phyloP scores from a whole-genome alignment of 2,113 vertebrate genomes.

The Oenanthe melanoleuca region DNA sequence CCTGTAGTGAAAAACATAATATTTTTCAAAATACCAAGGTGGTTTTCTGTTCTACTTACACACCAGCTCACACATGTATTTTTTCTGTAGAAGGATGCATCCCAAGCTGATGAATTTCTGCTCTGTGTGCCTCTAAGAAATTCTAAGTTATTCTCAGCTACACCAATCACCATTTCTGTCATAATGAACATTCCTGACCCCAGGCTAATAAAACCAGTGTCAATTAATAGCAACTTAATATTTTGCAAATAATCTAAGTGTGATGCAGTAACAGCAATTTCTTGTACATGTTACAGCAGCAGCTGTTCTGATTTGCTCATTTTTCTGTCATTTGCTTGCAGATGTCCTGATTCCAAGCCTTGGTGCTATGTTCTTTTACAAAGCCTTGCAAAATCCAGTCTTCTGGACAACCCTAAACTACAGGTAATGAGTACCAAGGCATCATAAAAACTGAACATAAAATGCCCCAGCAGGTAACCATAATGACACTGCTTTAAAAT shows the following conservation, averaged over 20 bases:
- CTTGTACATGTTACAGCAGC: neutral
- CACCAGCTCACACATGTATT: accelerated
- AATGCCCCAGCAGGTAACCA: neutral
- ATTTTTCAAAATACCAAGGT: neutral
- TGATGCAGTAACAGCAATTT: neutral
- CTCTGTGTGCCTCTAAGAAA: neutral
- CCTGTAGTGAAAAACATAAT: neutral
- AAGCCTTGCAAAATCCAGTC: neutral
- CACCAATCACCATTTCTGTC: neutral
- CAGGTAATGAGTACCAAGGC: neutral
- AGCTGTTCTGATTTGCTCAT: neutral
- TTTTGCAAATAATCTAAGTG: neutral
- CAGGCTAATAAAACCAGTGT: neutral
- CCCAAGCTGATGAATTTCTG: neutral
- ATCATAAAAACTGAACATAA: neutral
- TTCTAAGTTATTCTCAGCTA: neutral
- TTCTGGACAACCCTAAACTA: neutral
- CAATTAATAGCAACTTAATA: neutral
- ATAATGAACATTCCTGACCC: neutral
- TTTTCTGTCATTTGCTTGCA: neutral
- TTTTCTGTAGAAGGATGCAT: neutral
- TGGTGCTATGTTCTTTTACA: neutral
- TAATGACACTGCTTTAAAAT: conserved; percentile 5
- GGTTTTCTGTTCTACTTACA: neutral
- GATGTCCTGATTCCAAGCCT: neutral